Base-by-base conservation (phyloP, 2,888 invertebrate genomes). In the Cheilosia pagana region DNA sequence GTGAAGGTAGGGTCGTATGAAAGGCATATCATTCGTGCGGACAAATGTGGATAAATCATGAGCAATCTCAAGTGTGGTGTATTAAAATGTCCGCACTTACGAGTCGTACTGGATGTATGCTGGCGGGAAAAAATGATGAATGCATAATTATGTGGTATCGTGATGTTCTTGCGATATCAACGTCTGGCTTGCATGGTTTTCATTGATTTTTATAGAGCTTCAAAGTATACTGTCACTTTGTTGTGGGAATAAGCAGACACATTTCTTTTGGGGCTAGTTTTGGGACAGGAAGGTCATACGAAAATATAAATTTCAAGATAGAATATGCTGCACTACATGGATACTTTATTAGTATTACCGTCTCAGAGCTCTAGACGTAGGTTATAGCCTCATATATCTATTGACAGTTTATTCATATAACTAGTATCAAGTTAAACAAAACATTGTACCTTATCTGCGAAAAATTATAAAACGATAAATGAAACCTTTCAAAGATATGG, bases 31-130 rank as follows among this genome's bases (percentile, higher is more conserved):
- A 71, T 65, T 79, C 71, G 55, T 52, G 77, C 60, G 77, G 72
- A 79, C 72, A 78, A 78, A 65, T 85, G 68, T 79, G 70, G 81
- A 85, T 81, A 85, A 79, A 85, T 85, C 83, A 71, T 81, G 55
- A 63, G 52, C 59, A 65, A 50, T 41, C 45, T 53, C 63, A 55
- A 53, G 74, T 74, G 75, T n/a, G 52, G 59, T 31, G 63, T 79
- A 75, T 70, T 71, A 79, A 85, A 75, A 79, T 85, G 83, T 75
- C 83, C 63, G 70, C 70, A 70, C 63, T 62, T 31, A 12, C 35
- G 35, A 35, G 35, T 35, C n/a, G 16, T 3, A 16, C 16, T 39
- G 52, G 52, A 59, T 39, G 28, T 28, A 50, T 21, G 31, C 50
- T 23, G 25, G 50, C 25, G 28, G 23, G 23, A 59, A 55, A 72